Evolutionary conservation across 2,888 invertebrate species (phyloP), one percentile per base, ranked within the genome.

Genomic region (Chymomyza procnemis): DNA sequence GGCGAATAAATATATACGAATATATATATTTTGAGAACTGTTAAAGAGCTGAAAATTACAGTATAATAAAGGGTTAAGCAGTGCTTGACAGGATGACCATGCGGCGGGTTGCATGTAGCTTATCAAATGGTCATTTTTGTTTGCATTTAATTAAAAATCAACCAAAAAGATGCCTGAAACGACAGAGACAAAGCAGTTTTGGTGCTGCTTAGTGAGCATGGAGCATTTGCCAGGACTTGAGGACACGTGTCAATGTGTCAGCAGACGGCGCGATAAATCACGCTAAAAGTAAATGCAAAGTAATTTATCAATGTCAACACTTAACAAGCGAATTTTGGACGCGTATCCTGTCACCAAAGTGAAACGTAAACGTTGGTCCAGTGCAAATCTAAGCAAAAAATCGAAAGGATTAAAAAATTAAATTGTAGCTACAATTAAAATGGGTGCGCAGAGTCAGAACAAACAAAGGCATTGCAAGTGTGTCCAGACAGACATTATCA

Each of bases 61-160:
- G 34, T 3, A 41, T 41, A 41, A 41, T 41, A 12, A 41, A 41
- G 34, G 34, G 34, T 41, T 41, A 41, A 41, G 34, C 50, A 18
- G 50, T 18, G 19, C 50, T 50, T 4, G 19, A 50, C 2, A 18
- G 50, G 26, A 26, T 5, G 6, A 4, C 22, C 8, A 12, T 18
- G 18, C 8, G 1, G 2, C 1, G 18, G 19, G 16, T 5, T 50
- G 16, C 54, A 22, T 54, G 22, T 55, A 9, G 61, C 81, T 86
- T 85, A 79, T 84, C 86, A 80, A 88, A 84, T 88, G 89, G 90
- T 89, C 90, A 89, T 86, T 89, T 89, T 78, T 89, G 87, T 89
- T 89, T 89, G 89, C 89, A 89, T 89, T 89, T 89, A 89, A 89
- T 89, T 89, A 89, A 89, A 89, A 89, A 88, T 75, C 78, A 75